phyloP scores from a whole-genome alignment of 2,888 invertebrate species.

The Polydrusus pterygomalis region DNA sequence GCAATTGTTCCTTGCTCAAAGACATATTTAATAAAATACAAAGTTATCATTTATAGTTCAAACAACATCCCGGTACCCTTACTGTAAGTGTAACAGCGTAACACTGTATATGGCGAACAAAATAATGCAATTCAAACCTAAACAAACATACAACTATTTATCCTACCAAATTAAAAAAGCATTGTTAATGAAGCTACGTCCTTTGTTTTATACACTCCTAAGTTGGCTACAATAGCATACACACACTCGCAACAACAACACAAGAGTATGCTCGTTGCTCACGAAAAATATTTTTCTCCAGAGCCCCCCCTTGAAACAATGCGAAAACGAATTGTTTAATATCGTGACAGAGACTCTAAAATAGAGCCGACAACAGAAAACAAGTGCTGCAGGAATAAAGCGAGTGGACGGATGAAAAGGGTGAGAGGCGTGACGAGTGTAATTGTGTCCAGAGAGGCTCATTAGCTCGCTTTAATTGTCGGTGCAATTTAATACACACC shows the following conservation, averaged over 20 bases:
- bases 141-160: slow-evolving; percentile 2
- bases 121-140: background rate
- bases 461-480: slow-evolving; percentile 70
- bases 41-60: background rate
- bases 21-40: no score
- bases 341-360: slow-evolving; percentile 31
- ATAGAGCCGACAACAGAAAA: slow-evolving; percentile 28
- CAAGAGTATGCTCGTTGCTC: slow-evolving; percentile 5
- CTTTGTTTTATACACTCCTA: background rate
- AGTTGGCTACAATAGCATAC: slow-evolving; percentile 11
- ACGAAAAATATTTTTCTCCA: slow-evolving; percentile 21
- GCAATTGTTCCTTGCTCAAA: no score
- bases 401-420: slow-evolving; percentile 60
- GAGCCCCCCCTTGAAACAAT: slow-evolving; percentile 20
- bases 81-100: no score
- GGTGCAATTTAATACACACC: slow-evolving; percentile 70
- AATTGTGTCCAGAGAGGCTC: slow-evolving; percentile 71
- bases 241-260: slow-evolving; percentile 12
- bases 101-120: no score
- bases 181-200: slow-evolving; percentile 8
- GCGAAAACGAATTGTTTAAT: slow-evolving; percentile 63
- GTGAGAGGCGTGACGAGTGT: slow-evolving; percentile 64
- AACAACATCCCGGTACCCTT: no score
- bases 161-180: slow-evolving; percentile 23
- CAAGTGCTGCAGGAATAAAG: slow-evolving; percentile 59